Base-by-base conservation (phyloP, 2,113 vertebrate species). In the Phalacrocorax aristotelis region DNA sequence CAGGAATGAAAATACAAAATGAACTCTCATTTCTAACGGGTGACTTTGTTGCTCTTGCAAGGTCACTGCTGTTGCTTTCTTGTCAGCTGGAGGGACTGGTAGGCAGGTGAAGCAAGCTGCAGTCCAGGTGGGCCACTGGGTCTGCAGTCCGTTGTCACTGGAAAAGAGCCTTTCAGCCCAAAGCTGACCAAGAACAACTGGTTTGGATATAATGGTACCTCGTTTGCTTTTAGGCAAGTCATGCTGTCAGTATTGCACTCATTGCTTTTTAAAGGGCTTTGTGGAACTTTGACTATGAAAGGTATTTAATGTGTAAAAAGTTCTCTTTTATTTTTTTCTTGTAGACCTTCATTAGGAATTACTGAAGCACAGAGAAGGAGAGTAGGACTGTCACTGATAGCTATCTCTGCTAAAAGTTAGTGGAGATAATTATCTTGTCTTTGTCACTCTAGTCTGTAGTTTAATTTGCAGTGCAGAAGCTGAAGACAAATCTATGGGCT, bases 351-450 rank as follows among this genome's bases (percentile, higher is more conserved):
- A 91, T 95, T 92, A 95, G 51, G 65, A 92, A 60, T 93, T 80
- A 91, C 57, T 92, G 89, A 94, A 96, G 69, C 75, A 84, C 42
- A 75, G 66, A 70, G 15, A 68, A 85, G 7, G 19, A 92, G 52
- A 91, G 12, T 65, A 65, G 72, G 23, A 62, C 40, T 91, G 76
- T 87, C 89, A 82, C 40, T 90, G 77, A 87, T 68, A 91, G 15
- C 38, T 78, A 46, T 26, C 48, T 89, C 83, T 95, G 82, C 48
- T 89, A 76, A 95, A 97, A 92, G 62, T 93, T 95, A 89, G 34
- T 38, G 13, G 42, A 93, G 68, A 96, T 93, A 97, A 97, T 96
- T 91, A 90, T 76, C 79, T 83, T 74, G 32, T 86, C 86, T 89
- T 83, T 95, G 55, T 64, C 87, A 84, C 77, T 95, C 22, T 72